Percentiles rank a stretch among this genome's conserved stretches.
These are phyloP conservation scores for Sisyra nigra DNA, from an alignment of 2,888 invertebrate species.

Conservation along the genomic window DNA sequence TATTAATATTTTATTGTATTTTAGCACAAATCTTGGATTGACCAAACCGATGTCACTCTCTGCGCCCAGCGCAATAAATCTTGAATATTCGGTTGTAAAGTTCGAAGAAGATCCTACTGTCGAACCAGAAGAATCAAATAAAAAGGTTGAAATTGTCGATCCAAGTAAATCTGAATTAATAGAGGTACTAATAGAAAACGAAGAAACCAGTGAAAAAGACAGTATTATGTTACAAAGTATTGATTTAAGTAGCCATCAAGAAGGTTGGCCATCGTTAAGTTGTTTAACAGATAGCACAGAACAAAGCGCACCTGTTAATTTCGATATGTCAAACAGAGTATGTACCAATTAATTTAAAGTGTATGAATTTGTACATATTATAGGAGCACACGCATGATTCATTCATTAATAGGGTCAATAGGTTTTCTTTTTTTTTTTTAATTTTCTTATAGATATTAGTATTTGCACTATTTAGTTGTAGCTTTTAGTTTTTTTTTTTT, in stretches of 20 bases:
- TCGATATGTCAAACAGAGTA: conserved; percentile 84
- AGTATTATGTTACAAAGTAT: conserved; percentile 28
- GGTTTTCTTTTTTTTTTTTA: background rate
- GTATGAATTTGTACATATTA: background rate
- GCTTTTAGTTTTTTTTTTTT: too few species aligned
- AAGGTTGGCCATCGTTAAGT: conserved; percentile 69
- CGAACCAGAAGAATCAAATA: conserved; percentile 16
- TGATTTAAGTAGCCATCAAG: conserved; percentile 24
- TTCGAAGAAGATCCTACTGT: conserved; percentile 36
- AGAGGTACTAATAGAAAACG: conserved; percentile 9
- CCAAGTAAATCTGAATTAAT: conserved; percentile 11
- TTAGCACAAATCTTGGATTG: conserved; percentile 48
- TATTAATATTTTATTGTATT: conserved; percentile 13
- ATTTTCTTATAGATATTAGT: too few species aligned
- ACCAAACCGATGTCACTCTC: conserved; percentile 65
- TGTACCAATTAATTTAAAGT: conserved; percentile 15
- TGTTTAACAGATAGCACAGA: conserved; percentile 81
- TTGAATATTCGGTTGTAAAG: conserved; percentile 54
- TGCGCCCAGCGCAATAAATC: conserved; percentile 73
- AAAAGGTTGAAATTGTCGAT: conserved; percentile 8
- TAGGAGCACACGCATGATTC: background rate
- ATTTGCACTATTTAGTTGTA: too few species aligned
- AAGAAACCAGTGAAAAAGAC: conserved; percentile 26
- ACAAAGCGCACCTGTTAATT: conserved; percentile 79
- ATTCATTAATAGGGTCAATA: too few species aligned